Evolutionary conservation across 1,140 invertebrate genomes (phyloP).

Genomic region (Paracyclopina nana): DNA sequence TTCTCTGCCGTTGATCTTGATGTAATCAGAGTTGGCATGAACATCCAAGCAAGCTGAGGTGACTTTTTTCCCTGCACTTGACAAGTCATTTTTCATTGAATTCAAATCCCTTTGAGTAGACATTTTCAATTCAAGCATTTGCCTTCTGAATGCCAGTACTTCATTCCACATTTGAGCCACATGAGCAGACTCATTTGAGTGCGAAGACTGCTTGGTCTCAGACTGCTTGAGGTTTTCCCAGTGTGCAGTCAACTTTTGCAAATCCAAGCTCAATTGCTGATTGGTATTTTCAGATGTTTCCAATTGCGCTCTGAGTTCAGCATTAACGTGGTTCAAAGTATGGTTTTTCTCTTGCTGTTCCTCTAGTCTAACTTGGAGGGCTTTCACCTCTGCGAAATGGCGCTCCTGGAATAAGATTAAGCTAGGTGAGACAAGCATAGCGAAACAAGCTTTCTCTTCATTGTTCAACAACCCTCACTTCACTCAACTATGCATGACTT

Average conservation of each 20-base stretch:
- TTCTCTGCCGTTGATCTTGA: not conserved
- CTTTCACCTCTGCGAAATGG: not conserved
- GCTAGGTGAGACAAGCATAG: not conserved
- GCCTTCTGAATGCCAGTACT: not conserved
- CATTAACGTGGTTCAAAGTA: not conserved
- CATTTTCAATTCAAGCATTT: not conserved
- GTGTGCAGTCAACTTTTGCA: not conserved
- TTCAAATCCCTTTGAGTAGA: not conserved
- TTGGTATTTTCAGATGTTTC: not conserved
- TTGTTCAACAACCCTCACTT: not conserved
- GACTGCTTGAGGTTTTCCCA: not conserved
- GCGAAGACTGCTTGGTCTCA: not conserved
- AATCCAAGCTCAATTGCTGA: not conserved
- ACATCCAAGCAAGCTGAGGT: slow-evolving; percentile 1
- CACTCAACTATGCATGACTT: not conserved
- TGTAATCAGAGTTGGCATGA: not conserved
- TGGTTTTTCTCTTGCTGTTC: not conserved
- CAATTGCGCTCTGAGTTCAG: not conserved
- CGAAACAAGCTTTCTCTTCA: not conserved
- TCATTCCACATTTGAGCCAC: not conserved
- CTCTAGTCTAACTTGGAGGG: not conserved
- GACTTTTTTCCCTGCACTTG: not conserved
- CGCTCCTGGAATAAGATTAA: slow-evolving; percentile 1
- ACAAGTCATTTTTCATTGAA: not conserved
- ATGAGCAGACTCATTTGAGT: not conserved